Conservation (phyloP, 2,888 invertebrate species). For the Cremastinae sp. region DNA sequence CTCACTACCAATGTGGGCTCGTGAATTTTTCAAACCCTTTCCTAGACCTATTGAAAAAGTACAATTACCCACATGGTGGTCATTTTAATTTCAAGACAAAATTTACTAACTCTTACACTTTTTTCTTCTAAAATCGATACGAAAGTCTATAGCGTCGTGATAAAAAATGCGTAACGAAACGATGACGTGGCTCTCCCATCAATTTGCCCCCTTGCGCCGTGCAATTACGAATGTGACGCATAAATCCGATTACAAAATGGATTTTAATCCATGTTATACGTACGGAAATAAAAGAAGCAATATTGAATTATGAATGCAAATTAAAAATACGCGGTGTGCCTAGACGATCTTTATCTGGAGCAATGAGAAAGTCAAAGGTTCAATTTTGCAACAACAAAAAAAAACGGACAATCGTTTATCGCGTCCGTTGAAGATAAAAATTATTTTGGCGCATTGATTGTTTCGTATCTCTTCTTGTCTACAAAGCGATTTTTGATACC, state of each 20-base stretch:
- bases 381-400: constrained; percentile 52
- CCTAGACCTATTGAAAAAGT: constrained; percentile 16
- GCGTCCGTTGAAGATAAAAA: not conserved
- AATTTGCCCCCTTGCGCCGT: constrained; percentile 10
- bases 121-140: not conserved
- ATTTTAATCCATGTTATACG: constrained; percentile 11
- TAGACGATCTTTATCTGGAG: constrained; percentile 48
- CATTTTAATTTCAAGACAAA: too few species aligned
- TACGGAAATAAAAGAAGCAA: constrained; percentile 7
- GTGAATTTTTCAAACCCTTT: constrained; percentile 55
- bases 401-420: not conserved
- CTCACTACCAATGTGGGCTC: constrained; percentile 55
- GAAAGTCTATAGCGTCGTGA: not conserved
- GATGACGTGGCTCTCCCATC: constrained; percentile 26
- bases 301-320: too few species aligned
- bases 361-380: constrained; percentile 50
- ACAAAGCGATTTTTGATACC: too few species aligned
- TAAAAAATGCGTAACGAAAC: not conserved
- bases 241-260: constrained; percentile 26
- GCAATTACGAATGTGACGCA: constrained; percentile 24
- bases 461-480: too few species aligned
- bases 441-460: not conserved
- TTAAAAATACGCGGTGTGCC: not conserved
- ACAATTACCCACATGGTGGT: too few species aligned
- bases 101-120: too few species aligned